These are phyloP conservation scores for Seriola aureovittata DNA, from an alignment of 2,113 vertebrate species.

Conservation along the genomic window DNA sequence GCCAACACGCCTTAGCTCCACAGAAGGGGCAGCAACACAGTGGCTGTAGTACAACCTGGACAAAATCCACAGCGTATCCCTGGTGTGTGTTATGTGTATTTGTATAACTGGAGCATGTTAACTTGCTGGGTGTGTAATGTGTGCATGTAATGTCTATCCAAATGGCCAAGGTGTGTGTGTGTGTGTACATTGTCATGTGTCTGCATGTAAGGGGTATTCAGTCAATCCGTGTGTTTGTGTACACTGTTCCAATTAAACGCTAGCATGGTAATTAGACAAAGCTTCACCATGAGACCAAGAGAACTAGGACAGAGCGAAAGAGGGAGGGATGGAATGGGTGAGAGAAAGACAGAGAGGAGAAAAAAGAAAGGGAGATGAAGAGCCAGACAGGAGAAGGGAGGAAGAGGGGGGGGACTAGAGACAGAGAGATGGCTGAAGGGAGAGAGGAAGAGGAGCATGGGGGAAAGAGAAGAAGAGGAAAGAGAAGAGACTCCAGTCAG, in stretches of 20 bases:
- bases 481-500: slow-evolving; percentile 29
- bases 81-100: slow-evolving; percentile 68
- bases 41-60: slow-evolving; percentile 72
- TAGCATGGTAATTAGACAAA: slow-evolving; percentile 82
- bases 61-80: slow-evolving; percentile 63
- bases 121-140: slow-evolving; percentile 69
- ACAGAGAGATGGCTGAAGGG: slow-evolving; percentile 5
- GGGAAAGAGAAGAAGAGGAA: slow-evolving; percentile 25
- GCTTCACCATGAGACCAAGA: slow-evolving; percentile 79
- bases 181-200: slow-evolving; percentile 47
- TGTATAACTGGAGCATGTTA: slow-evolving; percentile 81
- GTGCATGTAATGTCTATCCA: slow-evolving; percentile 49
- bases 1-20: slow-evolving; percentile 69
- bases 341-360: slow-evolving; percentile 50
- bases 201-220: slow-evolving; percentile 56
- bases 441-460: background rate
- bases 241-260: slow-evolving; percentile 79
- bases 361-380: slow-evolving; percentile 19
- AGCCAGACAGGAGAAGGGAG: slow-evolving; percentile 32
- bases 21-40: slow-evolving; percentile 68
- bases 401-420: background rate
- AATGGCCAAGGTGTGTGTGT: slow-evolving; percentile 33
- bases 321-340: background rate
- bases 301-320: slow-evolving; percentile 75
- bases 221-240: slow-evolving; percentile 73